These are phyloP conservation scores for Recurvirostra avosetta DNA, from an alignment of 2,113 vertebrate genomes.

Conservation along the genomic window DNA sequence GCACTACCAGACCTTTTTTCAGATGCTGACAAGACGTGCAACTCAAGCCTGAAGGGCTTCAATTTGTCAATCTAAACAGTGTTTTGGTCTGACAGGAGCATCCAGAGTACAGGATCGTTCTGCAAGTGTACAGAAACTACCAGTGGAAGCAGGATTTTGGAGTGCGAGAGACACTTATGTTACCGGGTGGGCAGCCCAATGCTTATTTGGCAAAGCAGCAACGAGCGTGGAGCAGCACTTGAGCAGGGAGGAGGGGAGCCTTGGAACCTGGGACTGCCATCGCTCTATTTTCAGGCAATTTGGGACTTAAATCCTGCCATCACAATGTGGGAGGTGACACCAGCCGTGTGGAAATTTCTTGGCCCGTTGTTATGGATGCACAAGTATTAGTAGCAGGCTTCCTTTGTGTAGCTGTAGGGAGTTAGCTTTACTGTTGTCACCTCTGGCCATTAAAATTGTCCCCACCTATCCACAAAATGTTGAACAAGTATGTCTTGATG, in stretches of 20 bases:
- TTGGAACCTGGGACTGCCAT: neutral
- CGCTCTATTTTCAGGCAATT: neutral
- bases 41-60: neutral
- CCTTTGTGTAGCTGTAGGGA: neutral
- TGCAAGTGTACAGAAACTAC: neutral
- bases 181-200: neutral
- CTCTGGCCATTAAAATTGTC: neutral
- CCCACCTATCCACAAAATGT: neutral
- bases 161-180: neutral
- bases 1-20: neutral
- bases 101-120: neutral
- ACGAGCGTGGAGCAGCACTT: neutral
- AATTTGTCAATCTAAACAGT: neutral
- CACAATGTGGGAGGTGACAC: neutral
- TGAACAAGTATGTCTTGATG: neutral
- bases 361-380: neutral
- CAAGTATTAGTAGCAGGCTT: neutral
- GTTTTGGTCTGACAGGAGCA: neutral
- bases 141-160: neutral
- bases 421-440: neutral
- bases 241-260: neutral
- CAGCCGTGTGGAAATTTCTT: neutral
- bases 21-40: neutral
- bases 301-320: neutral
- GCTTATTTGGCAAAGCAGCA: neutral